Evolutionary conservation across 1,140 invertebrate genomes (phyloP).

Genomic region (Drosophila rhopaloa): DNA sequence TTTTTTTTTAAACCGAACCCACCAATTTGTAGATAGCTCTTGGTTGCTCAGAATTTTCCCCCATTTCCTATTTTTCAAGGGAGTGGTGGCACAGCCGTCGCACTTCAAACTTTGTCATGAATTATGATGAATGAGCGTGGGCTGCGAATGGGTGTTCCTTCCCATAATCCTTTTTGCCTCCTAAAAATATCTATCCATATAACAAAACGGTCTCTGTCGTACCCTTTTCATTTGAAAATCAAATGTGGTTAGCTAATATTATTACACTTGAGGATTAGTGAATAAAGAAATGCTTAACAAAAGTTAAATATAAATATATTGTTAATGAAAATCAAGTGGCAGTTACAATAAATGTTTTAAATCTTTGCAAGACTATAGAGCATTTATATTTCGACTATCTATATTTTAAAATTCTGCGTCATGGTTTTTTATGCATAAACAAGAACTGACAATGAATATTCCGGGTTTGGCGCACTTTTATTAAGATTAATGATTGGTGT

Average conservation of each 20-base stretch:
- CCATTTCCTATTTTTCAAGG: neutral
- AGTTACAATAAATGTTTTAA: too few species aligned
- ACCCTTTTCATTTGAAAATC: constrained; percentile 72
- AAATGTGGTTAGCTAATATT: constrained; percentile 18
- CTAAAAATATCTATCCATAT: neutral
- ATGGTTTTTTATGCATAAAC: constrained; percentile 40
- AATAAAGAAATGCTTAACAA: neutral
- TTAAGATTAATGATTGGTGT: constrained; percentile 75
- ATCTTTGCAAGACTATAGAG: neutral
- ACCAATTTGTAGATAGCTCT: constrained; percentile 71
- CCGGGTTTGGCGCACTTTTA: constrained; percentile 55
- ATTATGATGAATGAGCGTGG: constrained; percentile 78
- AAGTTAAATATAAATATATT: too few species aligned
- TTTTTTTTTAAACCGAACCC: constrained; percentile 17
- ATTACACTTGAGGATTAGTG: neutral
- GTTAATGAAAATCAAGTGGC: too few species aligned
- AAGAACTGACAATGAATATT: constrained; percentile 42
- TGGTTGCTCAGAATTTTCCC: neutral
- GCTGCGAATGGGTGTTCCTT: constrained; percentile 2
- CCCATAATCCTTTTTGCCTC: neutral
- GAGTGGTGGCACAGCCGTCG: constrained; percentile 60
- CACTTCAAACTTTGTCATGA: constrained; percentile 83
- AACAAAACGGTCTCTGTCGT: constrained; percentile 45
- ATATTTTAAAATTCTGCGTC: neutral
- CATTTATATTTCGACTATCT: neutral